phyloP scores from a whole-genome alignment of 1,140 invertebrate genomes.

The Hirudo medicinalis region DNA sequence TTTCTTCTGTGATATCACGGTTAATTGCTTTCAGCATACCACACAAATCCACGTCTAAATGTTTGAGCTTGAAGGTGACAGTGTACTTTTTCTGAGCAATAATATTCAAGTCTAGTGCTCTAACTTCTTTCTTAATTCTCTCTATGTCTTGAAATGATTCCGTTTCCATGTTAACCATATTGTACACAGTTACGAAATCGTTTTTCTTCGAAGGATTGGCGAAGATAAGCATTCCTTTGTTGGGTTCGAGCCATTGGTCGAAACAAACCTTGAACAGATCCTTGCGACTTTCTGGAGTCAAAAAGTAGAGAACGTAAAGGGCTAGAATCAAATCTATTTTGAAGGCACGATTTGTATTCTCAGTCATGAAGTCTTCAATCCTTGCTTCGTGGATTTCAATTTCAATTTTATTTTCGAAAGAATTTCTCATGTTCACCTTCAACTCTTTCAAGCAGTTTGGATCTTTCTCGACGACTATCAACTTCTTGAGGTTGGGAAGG shows the following conservation, averaged over 20 bases:
- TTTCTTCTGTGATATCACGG: no score
- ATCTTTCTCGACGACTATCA: slow-evolving; percentile 8
- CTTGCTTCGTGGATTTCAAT: neutral
- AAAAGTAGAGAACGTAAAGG: neutral
- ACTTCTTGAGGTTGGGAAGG: neutral
- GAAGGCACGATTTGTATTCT: neutral
- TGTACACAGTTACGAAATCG: neutral
- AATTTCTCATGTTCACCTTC: neutral
- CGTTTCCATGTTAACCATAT: no score
- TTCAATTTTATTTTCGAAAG: neutral
- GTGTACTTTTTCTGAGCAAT: no score
- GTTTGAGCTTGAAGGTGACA: no score
- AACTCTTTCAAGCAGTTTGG: neutral
- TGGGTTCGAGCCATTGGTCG: neutral
- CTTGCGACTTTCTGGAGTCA: neutral
- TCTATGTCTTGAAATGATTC: no score
- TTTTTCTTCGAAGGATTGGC: neutral
- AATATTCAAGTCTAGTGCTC: no score
- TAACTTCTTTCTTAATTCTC: no score
- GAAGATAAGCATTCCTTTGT: neutral
- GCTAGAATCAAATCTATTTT: neutral
- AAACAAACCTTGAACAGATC: neutral
- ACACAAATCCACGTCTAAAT: no score
- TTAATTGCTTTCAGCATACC: no score
- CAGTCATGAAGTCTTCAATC: neutral